Evolutionary conservation across 2,888 invertebrate species (phyloP).

Genomic region (Aphidoletes aphidimyza): DNA sequence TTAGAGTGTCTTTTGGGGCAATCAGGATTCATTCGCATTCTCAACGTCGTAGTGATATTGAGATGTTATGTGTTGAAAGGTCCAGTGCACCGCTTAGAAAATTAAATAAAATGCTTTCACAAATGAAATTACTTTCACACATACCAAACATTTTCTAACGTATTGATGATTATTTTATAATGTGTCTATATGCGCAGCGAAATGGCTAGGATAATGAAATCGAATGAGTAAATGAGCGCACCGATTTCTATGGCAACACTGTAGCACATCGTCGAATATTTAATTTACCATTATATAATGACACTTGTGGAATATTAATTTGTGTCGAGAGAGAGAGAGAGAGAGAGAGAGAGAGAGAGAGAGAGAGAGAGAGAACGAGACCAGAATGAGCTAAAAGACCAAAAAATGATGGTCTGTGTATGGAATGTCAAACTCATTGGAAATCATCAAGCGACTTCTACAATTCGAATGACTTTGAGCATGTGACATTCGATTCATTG

Average conservation of each 20-base stretch:
- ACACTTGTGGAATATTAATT: slow-evolving; percentile 46
- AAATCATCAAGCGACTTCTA: neutral
- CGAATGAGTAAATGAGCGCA: slow-evolving; percentile 42
- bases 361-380: neutral
- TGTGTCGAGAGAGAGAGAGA: neutral
- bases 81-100: neutral
- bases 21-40: too few species aligned
- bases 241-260: slow-evolving; percentile 33
- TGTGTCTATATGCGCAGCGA: neutral
- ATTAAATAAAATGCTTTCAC: slow-evolving; percentile 35
- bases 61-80: neutral
- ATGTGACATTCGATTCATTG: neutral
- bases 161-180: slow-evolving; percentile 49
- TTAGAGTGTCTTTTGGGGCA: too few species aligned
- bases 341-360: neutral
- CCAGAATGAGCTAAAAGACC: too few species aligned
- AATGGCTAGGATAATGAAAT: slow-evolving; percentile 31
- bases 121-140: slow-evolving; percentile 45
- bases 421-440: slow-evolving; percentile 26
- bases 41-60: neutral
- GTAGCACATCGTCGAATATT: slow-evolving; percentile 44
- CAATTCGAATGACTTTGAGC: neutral
- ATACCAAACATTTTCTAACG: slow-evolving; percentile 29
- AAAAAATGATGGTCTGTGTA: neutral
- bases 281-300: slow-evolving; percentile 38